phyloP scores from a whole-genome alignment of 2,888 invertebrate species.

The Sarcophaga caerulescens region DNA sequence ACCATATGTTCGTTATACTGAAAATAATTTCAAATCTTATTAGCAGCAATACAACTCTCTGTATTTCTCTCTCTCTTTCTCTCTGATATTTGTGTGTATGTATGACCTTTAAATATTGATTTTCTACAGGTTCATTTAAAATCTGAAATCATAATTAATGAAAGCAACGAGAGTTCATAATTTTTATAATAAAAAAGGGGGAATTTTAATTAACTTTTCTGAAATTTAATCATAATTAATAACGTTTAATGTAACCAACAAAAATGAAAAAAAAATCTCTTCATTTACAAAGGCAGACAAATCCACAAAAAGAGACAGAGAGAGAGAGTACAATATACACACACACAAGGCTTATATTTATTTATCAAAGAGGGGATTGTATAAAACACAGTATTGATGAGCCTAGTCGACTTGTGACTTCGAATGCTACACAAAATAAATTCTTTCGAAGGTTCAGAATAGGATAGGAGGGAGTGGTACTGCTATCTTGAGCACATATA shows the following conservation, averaged over 20 bases:
- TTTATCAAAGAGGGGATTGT: too few species aligned
- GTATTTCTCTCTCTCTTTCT: too few species aligned
- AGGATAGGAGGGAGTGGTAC: too few species aligned
- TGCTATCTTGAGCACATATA: too few species aligned
- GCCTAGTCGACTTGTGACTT: too few species aligned
- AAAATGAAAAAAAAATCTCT: neutral
- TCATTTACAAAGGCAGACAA: neutral
- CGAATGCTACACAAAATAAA: too few species aligned
- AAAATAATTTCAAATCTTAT: too few species aligned
- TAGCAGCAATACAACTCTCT: too few species aligned
- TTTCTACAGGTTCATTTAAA: slow-evolving; percentile 1
- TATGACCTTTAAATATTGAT: slow-evolving; percentile 19
- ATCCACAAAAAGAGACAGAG: neutral
- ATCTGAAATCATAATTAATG: neutral
- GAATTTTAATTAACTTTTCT: slow-evolving; percentile 40
- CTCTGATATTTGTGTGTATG: neutral
- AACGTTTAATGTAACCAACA: slow-evolving; percentile 37
- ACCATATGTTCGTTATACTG: too few species aligned
- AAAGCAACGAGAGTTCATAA: neutral
- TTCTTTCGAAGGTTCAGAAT: too few species aligned
- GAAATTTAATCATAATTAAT: slow-evolving; percentile 57
- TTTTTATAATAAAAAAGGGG: neutral
- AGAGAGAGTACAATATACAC: neutral
- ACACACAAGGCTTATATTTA: neutral
- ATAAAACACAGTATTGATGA: too few species aligned